These are phyloP conservation scores for Silvanus unidentatus DNA, from an alignment of 2,888 invertebrate species.

Conservation along the genomic window DNA sequence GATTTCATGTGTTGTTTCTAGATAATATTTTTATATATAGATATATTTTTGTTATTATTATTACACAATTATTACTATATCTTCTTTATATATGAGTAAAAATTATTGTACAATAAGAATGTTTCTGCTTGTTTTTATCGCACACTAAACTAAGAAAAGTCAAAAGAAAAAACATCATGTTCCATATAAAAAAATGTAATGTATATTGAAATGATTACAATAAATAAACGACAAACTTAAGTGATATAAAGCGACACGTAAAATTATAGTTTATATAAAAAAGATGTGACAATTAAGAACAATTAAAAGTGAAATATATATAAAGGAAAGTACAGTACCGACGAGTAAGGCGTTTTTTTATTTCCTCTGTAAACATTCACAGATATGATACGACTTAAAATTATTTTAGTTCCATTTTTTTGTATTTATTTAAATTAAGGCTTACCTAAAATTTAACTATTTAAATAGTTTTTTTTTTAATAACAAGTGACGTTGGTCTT, in stretches of 20 bases:
- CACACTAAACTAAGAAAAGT: conserved; percentile 31
- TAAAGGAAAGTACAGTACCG: conserved; percentile 30
- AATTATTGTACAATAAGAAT: not conserved
- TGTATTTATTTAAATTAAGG: conserved; percentile 37
- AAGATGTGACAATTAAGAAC: not conserved
- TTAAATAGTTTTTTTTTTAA: conserved; percentile 39
- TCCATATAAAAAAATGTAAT: conserved; percentile 32
- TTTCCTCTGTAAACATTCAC: conserved; percentile 39
- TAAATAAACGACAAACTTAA: conserved; percentile 30
- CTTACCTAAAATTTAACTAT: conserved; percentile 43
- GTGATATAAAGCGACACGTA: conserved; percentile 13
- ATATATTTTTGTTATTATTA: not conserved
- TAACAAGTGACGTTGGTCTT: conserved; percentile 43
- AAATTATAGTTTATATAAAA: not conserved
- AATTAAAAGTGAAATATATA: not conserved
- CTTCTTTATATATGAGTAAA: not conserved
- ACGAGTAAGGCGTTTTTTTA: conserved; percentile 41
- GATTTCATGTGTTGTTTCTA: not conserved
- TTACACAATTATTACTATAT: not conserved
- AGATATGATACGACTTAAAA: conserved; percentile 45
- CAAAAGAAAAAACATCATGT: conserved; percentile 12
- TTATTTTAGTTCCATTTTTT: conserved; percentile 35
- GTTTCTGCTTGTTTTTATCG: conserved; percentile 21
- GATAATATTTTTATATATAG: not conserved
- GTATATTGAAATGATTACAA: conserved; percentile 35